phyloP scores from a whole-genome alignment of 2,113 vertebrate species.

The Scophthalmus maximus region DNA sequence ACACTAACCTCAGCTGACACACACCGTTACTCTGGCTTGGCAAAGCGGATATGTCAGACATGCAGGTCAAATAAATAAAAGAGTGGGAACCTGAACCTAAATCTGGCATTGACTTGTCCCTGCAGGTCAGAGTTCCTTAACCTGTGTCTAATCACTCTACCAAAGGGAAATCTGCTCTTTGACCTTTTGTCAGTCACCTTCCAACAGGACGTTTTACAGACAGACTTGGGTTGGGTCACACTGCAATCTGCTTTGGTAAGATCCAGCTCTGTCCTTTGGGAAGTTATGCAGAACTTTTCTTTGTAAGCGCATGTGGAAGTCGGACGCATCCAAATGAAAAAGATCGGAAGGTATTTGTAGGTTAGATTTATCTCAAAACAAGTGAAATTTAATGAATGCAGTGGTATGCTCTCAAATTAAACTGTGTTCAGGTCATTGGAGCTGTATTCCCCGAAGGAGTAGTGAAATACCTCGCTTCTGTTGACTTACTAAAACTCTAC shows the following conservation, averaged over 20 bases:
- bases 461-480: slow-evolving; percentile 46
- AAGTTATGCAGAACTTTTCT: slow-evolving; percentile 17
- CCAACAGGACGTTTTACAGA: slow-evolving; percentile 22
- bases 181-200: slow-evolving; percentile 45
- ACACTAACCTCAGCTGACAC: slow-evolving; percentile 63
- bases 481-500: slow-evolving; percentile 43
- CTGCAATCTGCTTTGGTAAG: slow-evolving; percentile 24
- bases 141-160: slow-evolving; percentile 52
- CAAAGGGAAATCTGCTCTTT: slow-evolving; percentile 55
- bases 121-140: slow-evolving; percentile 43
- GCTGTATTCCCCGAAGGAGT: slow-evolving; percentile 42
- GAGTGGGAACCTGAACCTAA: slow-evolving; percentile 61
- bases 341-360: slow-evolving; percentile 20
- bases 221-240: background rate
- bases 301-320: slow-evolving; percentile 13
- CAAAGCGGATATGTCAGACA: slow-evolving; percentile 60
- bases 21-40: slow-evolving; percentile 30
- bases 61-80: slow-evolving; percentile 72
- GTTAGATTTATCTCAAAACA: slow-evolving; percentile 42
- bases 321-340: background rate
- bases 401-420: slow-evolving; percentile 12
- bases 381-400: slow-evolving; percentile 33
- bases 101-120: slow-evolving; percentile 34
- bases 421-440: slow-evolving; percentile 19
- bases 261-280: slow-evolving; percentile 22